A percentile compares a stretch with the other conserved stretches of the same genome.
These are phyloP conservation scores for Diplolepis rosae DNA, from an alignment of 2,888 invertebrate genomes.

Conservation along the genomic window DNA sequence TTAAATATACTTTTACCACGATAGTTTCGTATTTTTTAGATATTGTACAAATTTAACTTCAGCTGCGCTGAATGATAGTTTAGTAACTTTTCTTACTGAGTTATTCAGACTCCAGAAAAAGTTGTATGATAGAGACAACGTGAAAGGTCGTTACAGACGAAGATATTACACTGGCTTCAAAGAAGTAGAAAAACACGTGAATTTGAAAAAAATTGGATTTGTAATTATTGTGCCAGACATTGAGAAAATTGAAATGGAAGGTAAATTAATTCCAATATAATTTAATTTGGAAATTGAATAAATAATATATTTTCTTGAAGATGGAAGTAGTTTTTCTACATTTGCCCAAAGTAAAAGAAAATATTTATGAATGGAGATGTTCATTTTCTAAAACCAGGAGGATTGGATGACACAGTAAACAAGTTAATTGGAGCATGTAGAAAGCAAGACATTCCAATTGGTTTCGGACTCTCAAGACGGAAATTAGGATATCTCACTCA, in stretches of 20 bases:
- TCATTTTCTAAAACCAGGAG: slow-evolving; percentile 48
- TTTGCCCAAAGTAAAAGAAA: not conserved
- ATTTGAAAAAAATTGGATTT: slow-evolving; percentile 59
- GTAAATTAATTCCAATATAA: slow-evolving; percentile 42
- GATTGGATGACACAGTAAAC: slow-evolving; percentile 54
- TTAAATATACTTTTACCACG: slow-evolving; percentile 5
- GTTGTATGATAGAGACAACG: slow-evolving; percentile 55
- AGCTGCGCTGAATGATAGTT: slow-evolving; percentile 45
- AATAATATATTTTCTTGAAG: too few relatives aligned
- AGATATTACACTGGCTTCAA: slow-evolving; percentile 62
- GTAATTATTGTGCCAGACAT: slow-evolving; percentile 62
- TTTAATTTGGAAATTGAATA: not conserved
- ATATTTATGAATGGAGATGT: not conserved
- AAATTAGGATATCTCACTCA: slow-evolving; percentile 62
- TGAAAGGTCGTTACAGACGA: slow-evolving; percentile 57
- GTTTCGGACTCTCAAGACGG: slow-evolving; percentile 60
- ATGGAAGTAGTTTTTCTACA: too few relatives aligned
- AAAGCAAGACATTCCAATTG: slow-evolving; percentile 52
- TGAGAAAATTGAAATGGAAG: slow-evolving; percentile 57
- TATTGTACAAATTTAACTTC: slow-evolving; percentile 63
- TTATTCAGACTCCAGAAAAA: slow-evolving; percentile 59
- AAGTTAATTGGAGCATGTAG: slow-evolving; percentile 55
- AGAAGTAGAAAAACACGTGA: slow-evolving; percentile 56
- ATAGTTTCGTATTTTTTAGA: slow-evolving; percentile 53
- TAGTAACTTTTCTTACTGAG: slow-evolving; percentile 57